Conservation (phyloP, 2,888 invertebrate genomes). For the Mamestra brassicae region DNA sequence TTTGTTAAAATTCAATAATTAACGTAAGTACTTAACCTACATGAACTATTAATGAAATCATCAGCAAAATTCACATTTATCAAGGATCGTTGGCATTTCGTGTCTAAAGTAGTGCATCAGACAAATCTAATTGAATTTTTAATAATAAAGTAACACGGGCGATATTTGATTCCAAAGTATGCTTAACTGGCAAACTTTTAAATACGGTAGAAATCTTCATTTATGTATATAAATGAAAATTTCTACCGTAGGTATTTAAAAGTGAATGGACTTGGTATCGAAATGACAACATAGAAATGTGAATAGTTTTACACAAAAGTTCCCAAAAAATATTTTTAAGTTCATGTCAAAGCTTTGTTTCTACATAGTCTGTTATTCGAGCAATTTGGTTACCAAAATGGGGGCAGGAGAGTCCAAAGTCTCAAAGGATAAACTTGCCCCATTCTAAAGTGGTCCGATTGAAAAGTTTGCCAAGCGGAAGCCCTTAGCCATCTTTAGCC, state of each 20-base stretch:
- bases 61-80: slow-evolving; percentile 3
- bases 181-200: neutral
- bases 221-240: neutral
- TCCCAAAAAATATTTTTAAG: slow-evolving; percentile 25
- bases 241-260: neutral
- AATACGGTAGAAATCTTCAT: too few species aligned
- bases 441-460: slow-evolving; percentile 79
- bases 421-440: slow-evolving; percentile 80
- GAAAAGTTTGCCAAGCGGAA: slow-evolving; percentile 79
- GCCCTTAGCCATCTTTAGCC: slow-evolving; percentile 70
- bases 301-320: neutral
- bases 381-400: slow-evolving; percentile 84
- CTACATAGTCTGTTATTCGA: slow-evolving; percentile 63
- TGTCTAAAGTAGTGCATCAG: slow-evolving; percentile 16
- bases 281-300: neutral
- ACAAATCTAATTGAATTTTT: slow-evolving; percentile 17
- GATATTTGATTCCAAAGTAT: slow-evolving; percentile 8
- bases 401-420: slow-evolving; percentile 67
- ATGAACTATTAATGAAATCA: neutral
- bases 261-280: neutral
- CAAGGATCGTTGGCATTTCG: slow-evolving; percentile 12
- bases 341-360: slow-evolving; percentile 70
- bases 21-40: neutral
- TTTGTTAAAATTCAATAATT: neutral
- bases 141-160: slow-evolving; percentile 20